phyloP scores from a whole-genome alignment of 2,797 vertebrate species.

The Myioborus miniatus region DNA sequence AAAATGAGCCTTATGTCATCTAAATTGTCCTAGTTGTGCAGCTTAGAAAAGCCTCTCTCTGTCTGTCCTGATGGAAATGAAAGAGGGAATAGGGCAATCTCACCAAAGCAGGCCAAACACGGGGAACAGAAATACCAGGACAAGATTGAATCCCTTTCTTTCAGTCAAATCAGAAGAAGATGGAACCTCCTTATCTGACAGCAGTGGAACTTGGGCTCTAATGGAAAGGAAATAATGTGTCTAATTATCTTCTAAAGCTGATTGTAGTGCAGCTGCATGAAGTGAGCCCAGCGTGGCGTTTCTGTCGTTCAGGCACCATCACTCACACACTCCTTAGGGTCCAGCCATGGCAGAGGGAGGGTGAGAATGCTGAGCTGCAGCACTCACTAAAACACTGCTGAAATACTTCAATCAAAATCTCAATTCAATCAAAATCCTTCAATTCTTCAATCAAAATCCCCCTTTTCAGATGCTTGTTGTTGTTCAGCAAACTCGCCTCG shows the following conservation, averaged over 20 bases:
- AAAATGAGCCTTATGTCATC: background rate
- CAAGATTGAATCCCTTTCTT: background rate
- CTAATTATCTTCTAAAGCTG: conserved; percentile 61
- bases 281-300: conserved; percentile 29
- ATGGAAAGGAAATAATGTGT: conserved; percentile 58
- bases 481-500: background rate
- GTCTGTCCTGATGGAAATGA: background rate
- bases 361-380: background rate
- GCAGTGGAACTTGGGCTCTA: conserved; percentile 22
- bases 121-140: background rate
- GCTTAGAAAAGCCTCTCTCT: background rate
- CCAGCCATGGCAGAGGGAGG: background rate
- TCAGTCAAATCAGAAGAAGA: background rate
- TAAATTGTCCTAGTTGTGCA: background rate
- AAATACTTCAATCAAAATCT: background rate
- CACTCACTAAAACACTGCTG: background rate
- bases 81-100: background rate
- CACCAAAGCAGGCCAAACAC: background rate
- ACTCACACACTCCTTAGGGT: background rate
- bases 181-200: background rate
- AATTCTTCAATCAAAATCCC: background rate
- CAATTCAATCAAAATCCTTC: no score
- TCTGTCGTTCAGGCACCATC: conserved; percentile 45
- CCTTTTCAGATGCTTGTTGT: background rate
- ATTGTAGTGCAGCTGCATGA: conserved; percentile 55